Percentiles rank a stretch among this genome's conserved stretches.
Evolutionary conservation across 2,797 vertebrate species (phyloP).

Genomic region (Nothura maculosa): DNA sequence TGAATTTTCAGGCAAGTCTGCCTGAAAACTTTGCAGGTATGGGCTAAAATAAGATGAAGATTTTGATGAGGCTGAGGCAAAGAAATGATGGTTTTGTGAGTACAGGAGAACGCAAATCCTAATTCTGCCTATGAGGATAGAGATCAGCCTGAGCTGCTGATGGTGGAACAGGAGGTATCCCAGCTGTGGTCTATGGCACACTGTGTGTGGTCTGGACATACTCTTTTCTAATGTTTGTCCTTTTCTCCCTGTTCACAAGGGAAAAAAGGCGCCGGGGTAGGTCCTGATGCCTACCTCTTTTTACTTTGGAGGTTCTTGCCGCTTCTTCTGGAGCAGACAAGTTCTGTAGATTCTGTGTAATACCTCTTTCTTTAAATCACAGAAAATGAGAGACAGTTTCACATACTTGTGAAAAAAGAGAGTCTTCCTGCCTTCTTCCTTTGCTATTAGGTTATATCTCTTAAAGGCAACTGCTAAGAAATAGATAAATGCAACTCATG

Average conservation of each 20-base stretch:
- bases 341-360: not conserved
- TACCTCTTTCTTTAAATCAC: not conserved
- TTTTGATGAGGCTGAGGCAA: not conserved
- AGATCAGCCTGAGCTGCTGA: not conserved
- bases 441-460: not conserved
- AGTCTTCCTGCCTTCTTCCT: not conserved
- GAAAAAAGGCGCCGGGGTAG: not conserved
- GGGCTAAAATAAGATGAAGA: not conserved
- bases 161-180: not conserved
- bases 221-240: not conserved
- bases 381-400: accelerated
- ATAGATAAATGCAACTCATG: not conserved
- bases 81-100: not conserved
- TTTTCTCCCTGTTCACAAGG: not conserved
- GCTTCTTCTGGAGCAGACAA: not conserved
- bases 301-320: not conserved
- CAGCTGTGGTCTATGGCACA: not conserved
- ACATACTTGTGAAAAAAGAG: accelerated
- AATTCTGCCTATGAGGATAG: not conserved
- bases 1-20: not conserved
- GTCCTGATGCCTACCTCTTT: not conserved
- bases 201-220: too few species aligned
- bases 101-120: not conserved
- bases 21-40: not conserved
- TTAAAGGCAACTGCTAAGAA: not conserved